Conservation (phyloP, 92 coral and sea anemone species). For the Paragorgia papillata region DNA sequence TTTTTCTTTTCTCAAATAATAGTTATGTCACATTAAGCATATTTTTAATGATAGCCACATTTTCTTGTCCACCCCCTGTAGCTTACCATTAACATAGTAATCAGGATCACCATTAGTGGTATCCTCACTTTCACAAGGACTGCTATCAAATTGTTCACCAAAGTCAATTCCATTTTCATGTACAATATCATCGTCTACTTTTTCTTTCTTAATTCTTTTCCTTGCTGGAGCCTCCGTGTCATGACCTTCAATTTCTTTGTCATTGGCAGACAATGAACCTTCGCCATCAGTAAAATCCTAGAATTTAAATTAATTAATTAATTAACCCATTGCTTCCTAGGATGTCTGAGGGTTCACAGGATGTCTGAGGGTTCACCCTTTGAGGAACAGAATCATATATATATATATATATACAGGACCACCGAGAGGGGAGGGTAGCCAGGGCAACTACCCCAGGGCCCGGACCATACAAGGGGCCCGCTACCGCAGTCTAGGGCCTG, state of each 20-base stretch:
- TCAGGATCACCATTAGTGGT: conserved; percentile 13
- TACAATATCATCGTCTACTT: conserved; percentile 75
- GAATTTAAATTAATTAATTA: neutral
- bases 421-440: too few relatives aligned
- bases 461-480: too few relatives aligned
- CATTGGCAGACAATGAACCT: conserved; percentile 96
- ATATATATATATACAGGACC: too few relatives aligned
- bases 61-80: neutral
- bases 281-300: conserved; percentile 95
- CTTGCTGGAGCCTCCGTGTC: conserved; percentile 31
- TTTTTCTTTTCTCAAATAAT: too few relatives aligned
- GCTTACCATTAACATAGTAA: conserved; percentile 28
- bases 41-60: too few relatives aligned
- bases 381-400: too few relatives aligned
- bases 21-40: too few relatives aligned
- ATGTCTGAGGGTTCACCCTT: too few relatives aligned
- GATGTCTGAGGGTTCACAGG: too few relatives aligned
- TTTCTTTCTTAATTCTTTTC: conserved; percentile 78
- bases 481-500: too few relatives aligned
- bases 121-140: conserved; percentile 18
- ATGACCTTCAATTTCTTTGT: conserved; percentile 83
- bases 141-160: conserved; percentile 36
- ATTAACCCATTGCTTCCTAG: too few relatives aligned
- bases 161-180: conserved; percentile 78
- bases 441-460: too few relatives aligned